Evolutionary conservation across 1,140 invertebrate genomes (phyloP), one percentile per base, ranked within the genome.

Genomic region (Drosophila bocki): DNA sequence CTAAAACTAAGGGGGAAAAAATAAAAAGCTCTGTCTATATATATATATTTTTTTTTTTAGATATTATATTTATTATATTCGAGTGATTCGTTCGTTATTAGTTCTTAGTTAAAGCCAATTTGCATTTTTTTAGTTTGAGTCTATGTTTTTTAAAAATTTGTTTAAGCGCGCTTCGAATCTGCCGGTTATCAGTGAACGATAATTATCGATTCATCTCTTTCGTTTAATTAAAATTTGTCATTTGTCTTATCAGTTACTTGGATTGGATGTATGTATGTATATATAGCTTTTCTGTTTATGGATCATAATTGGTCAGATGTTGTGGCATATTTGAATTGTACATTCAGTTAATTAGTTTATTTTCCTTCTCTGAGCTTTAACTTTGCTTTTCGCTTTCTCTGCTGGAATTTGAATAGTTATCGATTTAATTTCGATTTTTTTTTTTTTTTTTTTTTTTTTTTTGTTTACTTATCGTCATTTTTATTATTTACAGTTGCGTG

Each of bases 191-290:
- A 12, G 19, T n/a, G 6, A 32, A 51, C 12, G 29, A 51, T 48
- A 26, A 26, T n/a, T 61, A 22, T 60, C 57, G 12, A 19, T 26
- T 26, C 17, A 37, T 41, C 44, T 42, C 50, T 47, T 67, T 48
- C 19, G 60, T 80, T 78, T 75, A 77, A 69, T 84, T 81, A 83
- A 82, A 82, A 83, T 80, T 82, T 82, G 79, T 82, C 57, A 59
- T 78, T 67, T 78, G 17, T 78, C 62, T 74, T 72, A 74, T 72
- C 37, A 60, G 56, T 39, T 72, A 51, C 29, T 82, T 82, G 69
- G 44, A 50, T 72, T 72, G 65, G 69, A 72, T 72, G 65, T 42
- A 58, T 71, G 35, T 67, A 67, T 67, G 54, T 45, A 70, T 70
- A 56, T 44, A 57, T 75, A 26, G 35, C 61, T 60, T 58, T 77